Base-by-base conservation (phyloP, 2,888 invertebrate genomes). In the Aproaerema taeniolella region DNA sequence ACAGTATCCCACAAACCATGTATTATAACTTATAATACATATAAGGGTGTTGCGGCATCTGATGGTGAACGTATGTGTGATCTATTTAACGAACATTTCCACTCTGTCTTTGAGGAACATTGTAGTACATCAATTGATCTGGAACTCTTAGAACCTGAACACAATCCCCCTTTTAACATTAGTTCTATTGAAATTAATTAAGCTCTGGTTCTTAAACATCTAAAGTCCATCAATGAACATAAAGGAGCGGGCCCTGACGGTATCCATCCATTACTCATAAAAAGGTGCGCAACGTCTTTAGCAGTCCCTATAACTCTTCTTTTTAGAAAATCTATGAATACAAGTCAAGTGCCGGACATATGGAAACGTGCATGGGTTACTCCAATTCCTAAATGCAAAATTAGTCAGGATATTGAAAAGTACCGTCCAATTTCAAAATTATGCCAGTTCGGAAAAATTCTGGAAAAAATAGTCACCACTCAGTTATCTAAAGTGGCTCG, bases 361-460 rank as follows among this genome's bases (percentile, higher is more conserved):
- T 49, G 48, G 48, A 49, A 49, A 39, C 25, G 12, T 10, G 41
- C 50, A 7, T 31, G 34, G 11, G 37, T 50, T n/a, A 49, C 48
- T 1, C 49, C 50, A 10, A 45, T 52, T 10, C 43, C 39, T 2
- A 52, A 52, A 34, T 44, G 39, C 12, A 14, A 30, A n/a, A 11
- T 15, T 14, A 47, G 9, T 2, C 16, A 41, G 0, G 15, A 38
- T 13, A 32, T 50, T 6, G 24, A 36, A 10, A 28, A 50, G 7
- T 50, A 49, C 15, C 37, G 50, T 10, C 52, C 50, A 2, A 43
- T 52, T 3, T 49, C 51, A 7, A 49, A 47, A 20, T 20, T 47
- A 1, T 41, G 42, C 33, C 31, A 31, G 12, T 29, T 52, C 6
- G 41, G 41, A 9, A 52, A 52, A 32, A 29, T 50, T 34, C 31